Percentiles rank a stretch among this genome's conserved stretches.
phyloP scores from a whole-genome alignment of 2,888 invertebrate genomes.

The Spisula subtruncata region DNA sequence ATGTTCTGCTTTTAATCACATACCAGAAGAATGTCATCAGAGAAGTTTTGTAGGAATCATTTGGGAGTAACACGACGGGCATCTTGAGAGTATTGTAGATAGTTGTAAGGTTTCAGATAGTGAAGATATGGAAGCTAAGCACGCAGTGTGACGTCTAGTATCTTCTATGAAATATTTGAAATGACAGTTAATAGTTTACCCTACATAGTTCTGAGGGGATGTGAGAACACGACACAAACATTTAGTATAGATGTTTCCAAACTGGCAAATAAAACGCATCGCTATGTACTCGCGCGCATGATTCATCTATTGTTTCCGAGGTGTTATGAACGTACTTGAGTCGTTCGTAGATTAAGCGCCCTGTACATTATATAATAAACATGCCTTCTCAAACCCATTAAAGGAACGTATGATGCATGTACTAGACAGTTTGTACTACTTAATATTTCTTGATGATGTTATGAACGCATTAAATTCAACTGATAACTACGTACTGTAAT shows the following conservation, averaged over 20 bases:
- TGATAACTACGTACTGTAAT: too few species aligned
- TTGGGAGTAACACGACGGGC: not conserved
- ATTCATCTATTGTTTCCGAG: not conserved
- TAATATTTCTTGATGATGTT: too few species aligned
- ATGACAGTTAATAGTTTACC: not conserved
- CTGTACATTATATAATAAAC: too few species aligned
- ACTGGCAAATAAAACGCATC: too few species aligned
- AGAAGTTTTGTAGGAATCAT: conserved; percentile 30
- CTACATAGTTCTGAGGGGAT: not conserved
- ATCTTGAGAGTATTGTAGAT: not conserved
- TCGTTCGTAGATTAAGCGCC: too few species aligned
- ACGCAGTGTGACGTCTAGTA: not conserved
- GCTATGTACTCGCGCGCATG: too few species aligned
- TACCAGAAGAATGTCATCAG: conserved; percentile 39
- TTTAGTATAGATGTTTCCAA: not conserved
- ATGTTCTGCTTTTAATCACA: conserved; percentile 37
- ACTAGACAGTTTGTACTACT: too few species aligned
- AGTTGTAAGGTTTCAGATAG: not conserved
- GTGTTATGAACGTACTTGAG: not conserved
- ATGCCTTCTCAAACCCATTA: too few species aligned
- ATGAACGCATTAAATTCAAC: too few species aligned
- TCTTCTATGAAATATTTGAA: not conserved
- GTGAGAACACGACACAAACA: not conserved
- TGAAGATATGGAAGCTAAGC: not conserved
- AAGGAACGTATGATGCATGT: too few species aligned